Conservation (phyloP, 2,113 vertebrate species). For the Pterocles burchelli region DNA sequence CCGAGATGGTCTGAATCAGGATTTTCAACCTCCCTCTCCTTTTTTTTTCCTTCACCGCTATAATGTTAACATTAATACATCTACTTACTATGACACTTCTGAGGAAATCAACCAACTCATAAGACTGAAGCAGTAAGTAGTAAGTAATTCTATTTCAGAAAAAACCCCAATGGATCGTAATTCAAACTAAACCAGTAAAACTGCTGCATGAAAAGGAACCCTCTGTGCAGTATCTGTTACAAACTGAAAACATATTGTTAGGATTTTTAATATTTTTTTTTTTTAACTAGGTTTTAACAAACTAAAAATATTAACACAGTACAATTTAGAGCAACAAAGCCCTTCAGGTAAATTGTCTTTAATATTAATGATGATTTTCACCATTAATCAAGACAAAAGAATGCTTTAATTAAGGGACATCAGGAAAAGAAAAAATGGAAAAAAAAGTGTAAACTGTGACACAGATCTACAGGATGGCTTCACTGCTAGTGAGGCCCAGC, state of each 20-base stretch:
- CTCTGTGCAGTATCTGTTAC: neutral
- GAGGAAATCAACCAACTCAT: neutral
- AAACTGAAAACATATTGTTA: neutral
- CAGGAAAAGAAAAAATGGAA: neutral
- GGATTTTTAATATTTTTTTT: neutral
- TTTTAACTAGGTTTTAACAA: neutral
- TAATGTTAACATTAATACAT: neutral
- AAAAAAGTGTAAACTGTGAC: neutral
- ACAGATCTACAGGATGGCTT: neutral
- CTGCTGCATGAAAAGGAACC: neutral
- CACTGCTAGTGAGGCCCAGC: neutral
- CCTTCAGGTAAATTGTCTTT: neutral
- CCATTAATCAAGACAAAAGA: conserved; percentile 14
- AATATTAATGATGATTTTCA: neutral
- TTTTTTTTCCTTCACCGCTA: neutral
- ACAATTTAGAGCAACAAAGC: neutral
- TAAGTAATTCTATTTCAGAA: neutral
- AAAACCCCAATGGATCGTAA: neutral
- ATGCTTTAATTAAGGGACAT: conserved; percentile 17
- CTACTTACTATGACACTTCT: neutral
- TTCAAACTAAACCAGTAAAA: neutral
- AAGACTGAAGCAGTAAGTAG: neutral
- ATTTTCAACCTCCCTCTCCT: neutral
- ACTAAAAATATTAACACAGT: neutral
- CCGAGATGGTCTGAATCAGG: neutral